Base-by-base conservation (phyloP, 2,113 vertebrate species). In the Lophius piscatorius region DNA sequence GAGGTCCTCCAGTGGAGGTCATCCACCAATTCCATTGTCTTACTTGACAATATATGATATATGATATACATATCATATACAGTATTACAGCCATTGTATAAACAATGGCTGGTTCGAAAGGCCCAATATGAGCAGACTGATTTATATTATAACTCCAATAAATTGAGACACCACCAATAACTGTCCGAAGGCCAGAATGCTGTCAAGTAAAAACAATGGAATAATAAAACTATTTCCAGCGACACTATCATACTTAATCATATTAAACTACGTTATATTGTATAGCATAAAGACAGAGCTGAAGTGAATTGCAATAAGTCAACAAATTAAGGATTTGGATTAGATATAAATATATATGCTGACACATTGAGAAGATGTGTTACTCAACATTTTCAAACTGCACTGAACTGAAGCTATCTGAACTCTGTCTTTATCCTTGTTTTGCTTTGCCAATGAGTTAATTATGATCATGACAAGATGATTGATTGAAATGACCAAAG, bases 141-240 rank as follows among this genome's bases (percentile, higher is more conserved):
- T 71, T 69, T 69, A 17, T 57, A 24, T 69, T 66, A 75, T 61
- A 24, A 18, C 31, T 56, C 24, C 52, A 42, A 55, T 73, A 57
- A 59, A 77, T 72, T 34, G 4, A 63, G 17, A 62, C 2, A 20
- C 4, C 17, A 20, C 16, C 38, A 40, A 17, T 20, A 28, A 28
- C 29, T 31, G 2, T 71, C 63, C 40, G 14, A 18, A 38, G 65
- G 72, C 72, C 75, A 81, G 69, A 72, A 59, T 63, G 11, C 75
- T 79, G 72, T 76, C 80, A 46, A 41, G 29, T 34, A 38, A 29
- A 59, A 74, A 70, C 76, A 74, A 81, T 61, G 47, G 63, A 74
- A 59, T 44, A 62, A 58, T 70, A 74, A 59, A 82, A 77, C 24
- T 70, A 54, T 79, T 76, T 68, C 76, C 57, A 81, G 59, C 61